Percentiles rank a stretch among this genome's conserved stretches.
Conservation (phyloP, 2,797 vertebrate genomes). For the Eulemur albifrons region DNA sequence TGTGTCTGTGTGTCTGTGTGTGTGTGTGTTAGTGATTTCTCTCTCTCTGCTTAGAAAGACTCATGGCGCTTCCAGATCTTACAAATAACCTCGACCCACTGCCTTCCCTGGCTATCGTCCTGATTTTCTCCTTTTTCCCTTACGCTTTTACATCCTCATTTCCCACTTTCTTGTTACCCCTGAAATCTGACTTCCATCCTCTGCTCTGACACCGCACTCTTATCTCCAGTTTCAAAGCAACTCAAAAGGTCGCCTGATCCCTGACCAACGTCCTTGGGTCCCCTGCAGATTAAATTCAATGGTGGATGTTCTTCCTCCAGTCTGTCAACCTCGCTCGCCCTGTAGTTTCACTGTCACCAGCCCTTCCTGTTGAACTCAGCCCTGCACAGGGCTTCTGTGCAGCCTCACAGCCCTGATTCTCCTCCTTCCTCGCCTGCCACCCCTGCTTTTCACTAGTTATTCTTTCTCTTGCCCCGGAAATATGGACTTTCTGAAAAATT, state of each 20-base stretch:
- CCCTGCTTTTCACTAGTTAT: background rate
- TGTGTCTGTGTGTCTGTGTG: background rate
- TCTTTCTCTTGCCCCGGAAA: background rate
- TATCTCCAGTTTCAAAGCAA: background rate
- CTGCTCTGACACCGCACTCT: background rate
- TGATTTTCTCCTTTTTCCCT: background rate
- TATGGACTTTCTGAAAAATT: background rate
- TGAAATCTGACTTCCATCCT: background rate
- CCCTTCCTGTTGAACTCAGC: background rate
- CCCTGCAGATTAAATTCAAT: background rate
- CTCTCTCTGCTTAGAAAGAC: background rate
- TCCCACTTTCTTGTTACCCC: background rate
- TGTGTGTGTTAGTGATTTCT: background rate
- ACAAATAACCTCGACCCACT: background rate
- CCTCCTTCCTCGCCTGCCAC: background rate
- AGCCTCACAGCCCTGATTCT: background rate
- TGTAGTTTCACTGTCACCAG: background rate
- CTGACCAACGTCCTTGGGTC: background rate
- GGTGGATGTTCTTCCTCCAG: accelerated
- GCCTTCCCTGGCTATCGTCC: background rate
- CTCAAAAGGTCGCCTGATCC: background rate
- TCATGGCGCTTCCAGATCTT: background rate
- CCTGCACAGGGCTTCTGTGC: background rate
- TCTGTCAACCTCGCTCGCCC: background rate
- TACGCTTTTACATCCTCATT: background rate